These are phyloP conservation scores for Stegastes partitus DNA, from an alignment of 2,113 vertebrate species.

Conservation along the genomic window DNA sequence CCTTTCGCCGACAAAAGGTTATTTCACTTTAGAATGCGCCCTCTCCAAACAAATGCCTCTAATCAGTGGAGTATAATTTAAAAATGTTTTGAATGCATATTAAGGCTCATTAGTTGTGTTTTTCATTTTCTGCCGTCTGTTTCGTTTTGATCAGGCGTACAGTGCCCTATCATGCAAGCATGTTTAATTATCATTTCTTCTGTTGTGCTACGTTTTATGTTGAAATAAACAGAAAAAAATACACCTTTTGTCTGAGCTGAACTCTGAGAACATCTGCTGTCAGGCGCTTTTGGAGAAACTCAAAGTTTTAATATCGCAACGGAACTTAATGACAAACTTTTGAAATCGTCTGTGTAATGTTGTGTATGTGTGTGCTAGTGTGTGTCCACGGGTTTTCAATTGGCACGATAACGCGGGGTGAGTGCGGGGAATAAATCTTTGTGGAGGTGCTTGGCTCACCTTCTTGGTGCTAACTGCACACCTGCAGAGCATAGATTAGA, in stretches of 20 bases:
- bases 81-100: slow-evolving; percentile 15
- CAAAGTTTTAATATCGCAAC: background rate
- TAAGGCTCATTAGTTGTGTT: slow-evolving; percentile 14
- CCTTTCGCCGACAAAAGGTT: background rate
- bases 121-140: background rate
- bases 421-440: slow-evolving; percentile 73
- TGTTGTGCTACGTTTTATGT: background rate
- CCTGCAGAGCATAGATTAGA: slow-evolving; percentile 81
- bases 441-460: slow-evolving; percentile 61
- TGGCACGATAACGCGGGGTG: slow-evolving; percentile 53
- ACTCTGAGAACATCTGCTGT: background rate
- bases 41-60: background rate
- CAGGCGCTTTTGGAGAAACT: background rate
- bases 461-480: slow-evolving; percentile 65
- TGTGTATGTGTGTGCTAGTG: slow-evolving; percentile 26
- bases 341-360: slow-evolving; percentile 24
- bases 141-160: background rate
- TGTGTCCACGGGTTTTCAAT: slow-evolving; percentile 38
- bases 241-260: background rate
- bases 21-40: background rate
- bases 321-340: slow-evolving; percentile 16
- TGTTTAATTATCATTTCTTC: background rate
- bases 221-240: background rate
- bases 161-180: background rate
- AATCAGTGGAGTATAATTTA: background rate